These are phyloP conservation scores for Cylas formicarius DNA, from an alignment of 1,140 invertebrate genomes.

Conservation along the genomic window DNA sequence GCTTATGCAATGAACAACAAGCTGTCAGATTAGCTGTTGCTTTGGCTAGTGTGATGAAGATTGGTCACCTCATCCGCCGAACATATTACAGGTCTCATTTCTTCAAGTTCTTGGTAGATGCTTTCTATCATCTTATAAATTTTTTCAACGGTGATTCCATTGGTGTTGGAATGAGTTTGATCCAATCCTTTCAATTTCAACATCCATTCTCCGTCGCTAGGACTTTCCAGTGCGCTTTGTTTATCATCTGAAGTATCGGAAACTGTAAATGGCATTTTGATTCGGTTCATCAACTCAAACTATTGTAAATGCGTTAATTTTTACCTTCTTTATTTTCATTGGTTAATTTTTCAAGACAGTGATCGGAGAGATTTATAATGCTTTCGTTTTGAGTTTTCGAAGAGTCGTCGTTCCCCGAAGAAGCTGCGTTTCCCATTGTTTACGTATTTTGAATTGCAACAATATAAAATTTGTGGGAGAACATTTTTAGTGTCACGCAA, in stretches of 20 bases:
- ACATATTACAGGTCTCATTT: slow-evolving; percentile 8
- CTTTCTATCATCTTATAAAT: slow-evolving; percentile 19
- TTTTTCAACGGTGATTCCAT: slow-evolving; percentile 30
- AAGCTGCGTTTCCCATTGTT: background rate
- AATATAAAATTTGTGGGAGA: no score
- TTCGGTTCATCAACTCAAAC: background rate
- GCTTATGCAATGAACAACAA: no score
- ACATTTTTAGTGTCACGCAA: no score
- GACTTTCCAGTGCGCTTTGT: slow-evolving; percentile 3
- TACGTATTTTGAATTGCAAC: background rate
- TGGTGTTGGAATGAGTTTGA: slow-evolving; percentile 41
- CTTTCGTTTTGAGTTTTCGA: background rate
- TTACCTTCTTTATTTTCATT: slow-evolving; percentile 8
- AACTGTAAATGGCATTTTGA: background rate
- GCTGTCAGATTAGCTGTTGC: no score
- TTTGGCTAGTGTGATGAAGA: no score
- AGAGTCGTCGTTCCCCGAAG: background rate
- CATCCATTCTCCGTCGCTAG: slow-evolving; percentile 30
- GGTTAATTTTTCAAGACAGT: slow-evolving; percentile 1
- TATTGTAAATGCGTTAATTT: slow-evolving; percentile 3
- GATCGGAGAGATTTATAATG: slow-evolving; percentile 9
- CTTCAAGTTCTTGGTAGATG: slow-evolving; percentile 20
- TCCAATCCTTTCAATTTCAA: slow-evolving; percentile 44
- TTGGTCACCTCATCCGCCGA: slow-evolving; percentile 3
- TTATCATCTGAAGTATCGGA: background rate